Percentiles rank a stretch among this genome's conserved stretches.
Evolutionary conservation across 2,113 vertebrate species (phyloP).

Genomic region (Perccottus glenii): DNA sequence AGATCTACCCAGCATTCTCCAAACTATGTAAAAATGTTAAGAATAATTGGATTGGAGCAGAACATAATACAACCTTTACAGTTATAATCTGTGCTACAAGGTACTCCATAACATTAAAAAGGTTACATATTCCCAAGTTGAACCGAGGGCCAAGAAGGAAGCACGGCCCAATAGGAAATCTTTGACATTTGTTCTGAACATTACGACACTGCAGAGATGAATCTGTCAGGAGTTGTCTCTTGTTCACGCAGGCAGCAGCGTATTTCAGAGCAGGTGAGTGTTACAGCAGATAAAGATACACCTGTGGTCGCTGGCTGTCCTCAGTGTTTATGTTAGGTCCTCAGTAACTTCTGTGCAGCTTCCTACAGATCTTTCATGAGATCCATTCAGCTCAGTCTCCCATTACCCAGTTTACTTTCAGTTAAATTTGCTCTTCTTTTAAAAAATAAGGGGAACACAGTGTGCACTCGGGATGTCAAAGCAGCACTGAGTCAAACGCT

Average conservation of each 20-base stretch:
- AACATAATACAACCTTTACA: constrained; percentile 43
- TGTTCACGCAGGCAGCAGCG: constrained; percentile 3
- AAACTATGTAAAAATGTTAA: constrained; percentile 44
- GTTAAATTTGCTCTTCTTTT: constrained; percentile 55
- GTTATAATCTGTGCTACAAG: constrained; percentile 66
- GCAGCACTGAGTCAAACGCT: constrained; percentile 34
- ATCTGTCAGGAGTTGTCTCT: constrained; percentile 1
- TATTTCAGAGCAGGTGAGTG: constrained; percentile 17
- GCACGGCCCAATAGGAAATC: constrained; percentile 34
- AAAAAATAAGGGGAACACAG: constrained; percentile 53
- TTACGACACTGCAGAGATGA: not conserved
- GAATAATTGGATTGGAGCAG: constrained; percentile 55
- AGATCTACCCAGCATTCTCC: constrained; percentile 49
- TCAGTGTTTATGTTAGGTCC: constrained; percentile 23
- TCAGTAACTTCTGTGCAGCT: constrained; percentile 42
- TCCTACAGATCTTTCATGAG: constrained; percentile 36
- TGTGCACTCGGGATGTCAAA: constrained; percentile 19
- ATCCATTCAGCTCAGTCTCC: constrained; percentile 41
- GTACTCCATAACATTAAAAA: constrained; percentile 55
- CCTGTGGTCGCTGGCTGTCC: constrained; percentile 35
- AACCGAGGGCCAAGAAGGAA: constrained; percentile 49
- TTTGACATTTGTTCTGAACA: constrained; percentile 17
- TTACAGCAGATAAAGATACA: constrained; percentile 34
- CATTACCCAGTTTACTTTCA: constrained; percentile 20
- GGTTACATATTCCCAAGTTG: constrained; percentile 46